Base-by-base conservation (phyloP, 35 echinoderm and acorn worm genomes). In the Stichopus chloronotus region DNA sequence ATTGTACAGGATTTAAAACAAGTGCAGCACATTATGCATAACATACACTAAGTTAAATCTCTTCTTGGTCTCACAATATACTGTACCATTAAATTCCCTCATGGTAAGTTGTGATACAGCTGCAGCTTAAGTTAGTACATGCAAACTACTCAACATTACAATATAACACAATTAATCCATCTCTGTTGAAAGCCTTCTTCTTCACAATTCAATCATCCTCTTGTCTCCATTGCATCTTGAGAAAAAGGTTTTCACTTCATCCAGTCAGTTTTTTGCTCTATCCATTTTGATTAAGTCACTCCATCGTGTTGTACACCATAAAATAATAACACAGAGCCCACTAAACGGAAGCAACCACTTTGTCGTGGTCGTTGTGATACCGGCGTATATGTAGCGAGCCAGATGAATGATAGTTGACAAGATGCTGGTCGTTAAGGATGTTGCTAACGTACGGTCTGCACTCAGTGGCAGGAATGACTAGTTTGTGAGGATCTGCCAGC, bases 161-260 rank as follows among this genome's bases (percentile, higher is more conserved):
- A 65, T 65, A 14, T 65, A 65, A 19, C 61, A 65, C 11, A 65
- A 43, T 43, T 43, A 43, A 65, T 19, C 61, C 6, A 65, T 65
- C 61, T 74, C 68, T 14, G 68, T 74, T 21, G 17, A 19, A 19
- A 74, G 69, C 12, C 12, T 20, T 20, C 22, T 74, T 74, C 69
- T 74, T 74, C 69, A 74, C 69, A 74, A 74, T 74, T 74, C 69
- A 74, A 74, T 74, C 69, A 74, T 74, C 69, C 69, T 74, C 69
- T 74, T 74, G 19, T 74, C 69, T 74, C 17, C 19, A 74, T 20
- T 16, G 69, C 69, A 74, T 74, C 19, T 74, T n/a, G 7, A 14
- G 7, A 16, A n/a, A 14, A 74, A n/a, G 22, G 19, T 4, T 74
- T 0, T 74, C 19, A 7, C n/a, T 74, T 74, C 69, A 21, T 11